Conservation (phyloP, 2,888 invertebrate species). For the Andrena minutula region DNA sequence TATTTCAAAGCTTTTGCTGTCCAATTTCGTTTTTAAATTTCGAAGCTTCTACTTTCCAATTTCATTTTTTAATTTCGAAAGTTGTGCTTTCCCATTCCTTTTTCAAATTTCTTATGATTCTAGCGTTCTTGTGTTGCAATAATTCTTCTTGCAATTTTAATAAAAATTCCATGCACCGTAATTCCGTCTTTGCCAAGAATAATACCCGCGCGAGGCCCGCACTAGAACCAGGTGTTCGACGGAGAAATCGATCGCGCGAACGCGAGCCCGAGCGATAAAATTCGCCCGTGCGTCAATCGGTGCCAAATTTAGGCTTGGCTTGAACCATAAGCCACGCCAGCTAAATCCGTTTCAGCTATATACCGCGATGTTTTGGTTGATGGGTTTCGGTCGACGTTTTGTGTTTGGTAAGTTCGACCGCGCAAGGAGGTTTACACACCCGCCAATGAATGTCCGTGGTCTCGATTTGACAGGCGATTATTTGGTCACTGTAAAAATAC, state of each 20-base stretch:
- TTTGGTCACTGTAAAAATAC: background rate
- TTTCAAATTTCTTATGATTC: background rate
- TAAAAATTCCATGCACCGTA: constrained; percentile 2
- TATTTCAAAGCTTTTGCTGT: too few relatives aligned
- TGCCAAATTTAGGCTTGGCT: constrained; percentile 68
- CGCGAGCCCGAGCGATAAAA: constrained; percentile 58
- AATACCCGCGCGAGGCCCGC: constrained; percentile 28
- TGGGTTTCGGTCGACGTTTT: constrained; percentile 50
- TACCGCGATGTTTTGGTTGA: constrained; percentile 57
- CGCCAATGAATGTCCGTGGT: constrained; percentile 13
- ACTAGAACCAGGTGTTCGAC: constrained; percentile 60
- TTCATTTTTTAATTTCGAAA: background rate
- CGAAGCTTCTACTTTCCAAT: too few relatives aligned
- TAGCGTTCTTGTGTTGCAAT: background rate
- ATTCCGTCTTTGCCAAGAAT: constrained; percentile 31
- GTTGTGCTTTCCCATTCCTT: background rate
- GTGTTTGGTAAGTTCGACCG: constrained; percentile 53
- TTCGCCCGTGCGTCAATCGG: constrained; percentile 70
- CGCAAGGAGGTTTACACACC: constrained; percentile 5
- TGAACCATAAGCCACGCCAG: constrained; percentile 56
- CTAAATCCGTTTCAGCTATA: constrained; percentile 65
- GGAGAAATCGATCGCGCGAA: constrained; percentile 68
- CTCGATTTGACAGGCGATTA: background rate
- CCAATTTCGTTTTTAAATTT: too few relatives aligned
- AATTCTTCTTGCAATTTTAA: background rate